Percentiles rank a stretch among this genome's conserved stretches.
These are phyloP conservation scores for Camponotus pennsylvanicus DNA, from an alignment of 1,140 invertebrate species.

Conservation along the genomic window DNA sequence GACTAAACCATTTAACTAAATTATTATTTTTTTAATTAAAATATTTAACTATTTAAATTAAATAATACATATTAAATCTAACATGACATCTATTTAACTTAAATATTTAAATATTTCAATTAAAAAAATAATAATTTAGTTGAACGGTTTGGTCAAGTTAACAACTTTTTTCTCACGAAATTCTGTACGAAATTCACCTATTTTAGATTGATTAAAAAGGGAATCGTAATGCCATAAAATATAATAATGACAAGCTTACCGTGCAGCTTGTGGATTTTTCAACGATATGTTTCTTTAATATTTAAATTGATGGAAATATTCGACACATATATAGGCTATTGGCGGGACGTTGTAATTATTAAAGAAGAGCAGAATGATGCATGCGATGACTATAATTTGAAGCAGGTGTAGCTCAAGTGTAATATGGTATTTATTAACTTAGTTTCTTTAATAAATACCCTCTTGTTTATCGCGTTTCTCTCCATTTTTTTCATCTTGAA, in stretches of 20 bases:
- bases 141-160: no score
- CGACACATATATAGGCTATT: neutral
- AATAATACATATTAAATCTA: no score
- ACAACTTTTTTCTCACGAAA: no score
- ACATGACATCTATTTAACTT: no score
- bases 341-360: neutral
- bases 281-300: neutral
- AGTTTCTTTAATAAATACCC: conserved; percentile 10
- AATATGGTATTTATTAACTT: neutral
- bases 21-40: no score
- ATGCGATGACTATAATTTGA: conserved; percentile 26
- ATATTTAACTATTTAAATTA: no score
- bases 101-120: no score
- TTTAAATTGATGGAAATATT: neutral
- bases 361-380: neutral
- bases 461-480: neutral
- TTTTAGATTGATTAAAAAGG: neutral
- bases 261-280: neutral
- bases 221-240: neutral
- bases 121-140: no score
- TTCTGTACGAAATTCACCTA: no score
- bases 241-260: neutral
- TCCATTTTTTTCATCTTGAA: conserved; percentile 7
- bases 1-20: no score
- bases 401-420: neutral